Conservation (phyloP, 2,888 invertebrate genomes). For the Digitonthophagus gazella region DNA sequence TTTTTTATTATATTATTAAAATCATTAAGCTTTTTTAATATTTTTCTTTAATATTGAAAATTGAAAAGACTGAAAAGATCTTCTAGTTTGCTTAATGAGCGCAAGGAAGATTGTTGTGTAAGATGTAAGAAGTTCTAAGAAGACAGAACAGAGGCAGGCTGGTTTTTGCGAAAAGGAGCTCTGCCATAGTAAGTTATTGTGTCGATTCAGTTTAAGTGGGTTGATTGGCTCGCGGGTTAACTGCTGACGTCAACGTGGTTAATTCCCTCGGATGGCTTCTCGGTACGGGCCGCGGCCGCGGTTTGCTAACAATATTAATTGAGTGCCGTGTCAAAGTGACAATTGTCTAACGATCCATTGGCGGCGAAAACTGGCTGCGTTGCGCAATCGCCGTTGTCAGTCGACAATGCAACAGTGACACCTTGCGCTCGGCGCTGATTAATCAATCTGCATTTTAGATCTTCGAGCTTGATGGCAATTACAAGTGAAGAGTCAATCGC, state of each 20-base stretch:
- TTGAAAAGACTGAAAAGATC: too few species aligned
- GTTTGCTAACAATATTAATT: conserved; percentile 17
- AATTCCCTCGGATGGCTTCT: background rate
- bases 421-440: conserved; percentile 5
- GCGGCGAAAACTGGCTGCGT: conserved; percentile 13
- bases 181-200: background rate
- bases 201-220: background rate
- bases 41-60: too few species aligned
- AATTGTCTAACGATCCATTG: conserved; percentile 21
- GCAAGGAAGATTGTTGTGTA: background rate
- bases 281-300: background rate
- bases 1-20: too few species aligned
- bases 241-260: background rate
- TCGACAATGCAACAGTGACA: background rate
- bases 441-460: conserved; percentile 16
- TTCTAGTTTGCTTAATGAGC: background rate
- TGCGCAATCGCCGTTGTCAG: conserved; percentile 15
- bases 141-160: background rate
- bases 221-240: background rate
- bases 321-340: conserved; percentile 20
- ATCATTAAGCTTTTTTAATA: too few species aligned
- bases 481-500: background rate
- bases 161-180: background rate
- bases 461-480: background rate
- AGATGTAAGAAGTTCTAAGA: background rate